Percentiles rank a stretch among this genome's conserved stretches.
These are phyloP conservation scores for Cryptus armator DNA, from an alignment of 2,888 invertebrate species.

Conservation along the genomic window DNA sequence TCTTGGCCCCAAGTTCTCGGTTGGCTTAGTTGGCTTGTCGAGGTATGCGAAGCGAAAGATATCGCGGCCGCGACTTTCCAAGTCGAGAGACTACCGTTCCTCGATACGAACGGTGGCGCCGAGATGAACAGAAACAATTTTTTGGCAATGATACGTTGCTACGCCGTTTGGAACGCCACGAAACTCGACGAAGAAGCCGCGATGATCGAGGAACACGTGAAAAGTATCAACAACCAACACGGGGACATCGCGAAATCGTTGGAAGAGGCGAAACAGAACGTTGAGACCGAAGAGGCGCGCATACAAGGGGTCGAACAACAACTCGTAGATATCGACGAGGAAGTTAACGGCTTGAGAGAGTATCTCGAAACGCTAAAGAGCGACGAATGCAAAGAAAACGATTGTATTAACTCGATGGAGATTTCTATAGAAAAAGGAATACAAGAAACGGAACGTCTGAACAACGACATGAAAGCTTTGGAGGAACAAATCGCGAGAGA, in stretches of 20 bases:
- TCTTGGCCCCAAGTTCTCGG: conserved; percentile 87
- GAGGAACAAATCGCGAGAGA: conserved; percentile 70
- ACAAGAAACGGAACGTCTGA: conserved; percentile 72
- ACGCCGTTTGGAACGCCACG: conserved; percentile 80
- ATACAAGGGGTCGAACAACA: conserved; percentile 64
- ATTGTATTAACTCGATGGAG: conserved; percentile 67
- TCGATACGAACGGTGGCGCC: conserved; percentile 67
- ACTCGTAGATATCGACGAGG: conserved; percentile 64
- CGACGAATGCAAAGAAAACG: conserved; percentile 70
- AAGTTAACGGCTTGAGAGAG: conserved; percentile 66
- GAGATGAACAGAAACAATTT: conserved; percentile 70
- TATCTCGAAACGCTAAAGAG: conserved; percentile 65
- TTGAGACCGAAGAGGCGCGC: conserved; percentile 57
- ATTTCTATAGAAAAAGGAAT: conserved; percentile 67
- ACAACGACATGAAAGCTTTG: conserved; percentile 67
- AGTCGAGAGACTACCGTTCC: conserved; percentile 78
- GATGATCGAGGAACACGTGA: conserved; percentile 75
- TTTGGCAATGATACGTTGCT: conserved; percentile 74
- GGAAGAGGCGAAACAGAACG: conserved; percentile 59
- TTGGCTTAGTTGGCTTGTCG: conserved; percentile 86
- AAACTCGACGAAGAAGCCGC: conserved; percentile 77
- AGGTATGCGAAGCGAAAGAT: conserved; percentile 84
- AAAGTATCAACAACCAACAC: conserved; percentile 73
- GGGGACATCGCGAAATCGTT: conserved; percentile 75
- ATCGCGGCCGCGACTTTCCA: conserved; percentile 75